phyloP scores from a whole-genome alignment of 2,888 invertebrate genomes.

The Nyleta sp. region DNA sequence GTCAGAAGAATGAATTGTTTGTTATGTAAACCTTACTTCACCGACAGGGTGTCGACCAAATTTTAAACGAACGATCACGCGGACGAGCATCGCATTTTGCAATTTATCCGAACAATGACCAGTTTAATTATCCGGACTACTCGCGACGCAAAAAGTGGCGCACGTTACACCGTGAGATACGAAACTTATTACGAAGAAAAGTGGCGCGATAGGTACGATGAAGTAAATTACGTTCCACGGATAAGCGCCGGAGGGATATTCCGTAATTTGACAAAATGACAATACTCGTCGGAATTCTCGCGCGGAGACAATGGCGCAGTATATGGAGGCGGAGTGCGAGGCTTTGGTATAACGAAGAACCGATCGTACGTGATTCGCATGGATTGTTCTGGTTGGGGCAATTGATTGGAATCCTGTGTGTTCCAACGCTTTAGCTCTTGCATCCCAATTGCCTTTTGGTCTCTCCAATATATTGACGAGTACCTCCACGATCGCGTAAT shows the following conservation, averaged over 20 bases:
- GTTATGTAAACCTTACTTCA: too few relatives aligned
- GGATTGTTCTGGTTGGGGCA: slow-evolving; percentile 67
- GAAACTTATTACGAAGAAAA: slow-evolving; percentile 39
- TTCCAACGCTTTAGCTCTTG: slow-evolving; percentile 69
- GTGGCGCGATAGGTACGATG: slow-evolving; percentile 21
- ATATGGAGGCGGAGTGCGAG: slow-evolving; percentile 49
- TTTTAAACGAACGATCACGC: too few relatives aligned
- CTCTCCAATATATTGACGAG: slow-evolving; percentile 66
- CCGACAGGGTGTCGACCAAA: too few relatives aligned
- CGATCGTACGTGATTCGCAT: slow-evolving; percentile 71
- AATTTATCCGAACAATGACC: neutral
- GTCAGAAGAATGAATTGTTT: slow-evolving; percentile 8
- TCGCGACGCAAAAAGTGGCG: slow-evolving; percentile 6
- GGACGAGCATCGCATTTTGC: neutral
- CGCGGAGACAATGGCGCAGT: slow-evolving; percentile 57
- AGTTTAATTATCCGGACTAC: slow-evolving; percentile 11
- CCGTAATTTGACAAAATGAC: slow-evolving; percentile 64
- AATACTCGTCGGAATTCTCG: slow-evolving; percentile 63
- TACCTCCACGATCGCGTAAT: slow-evolving; percentile 68
- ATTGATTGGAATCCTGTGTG: slow-evolving; percentile 73
- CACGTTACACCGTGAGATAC: slow-evolving; percentile 8
- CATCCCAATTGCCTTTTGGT: slow-evolving; percentile 72
- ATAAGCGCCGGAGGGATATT: slow-evolving; percentile 54
- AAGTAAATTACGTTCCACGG: slow-evolving; percentile 56
- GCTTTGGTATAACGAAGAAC: slow-evolving; percentile 67